These are phyloP conservation scores for Eupithecia inturbata DNA, from an alignment of 2,888 invertebrate genomes.

Conservation along the genomic window DNA sequence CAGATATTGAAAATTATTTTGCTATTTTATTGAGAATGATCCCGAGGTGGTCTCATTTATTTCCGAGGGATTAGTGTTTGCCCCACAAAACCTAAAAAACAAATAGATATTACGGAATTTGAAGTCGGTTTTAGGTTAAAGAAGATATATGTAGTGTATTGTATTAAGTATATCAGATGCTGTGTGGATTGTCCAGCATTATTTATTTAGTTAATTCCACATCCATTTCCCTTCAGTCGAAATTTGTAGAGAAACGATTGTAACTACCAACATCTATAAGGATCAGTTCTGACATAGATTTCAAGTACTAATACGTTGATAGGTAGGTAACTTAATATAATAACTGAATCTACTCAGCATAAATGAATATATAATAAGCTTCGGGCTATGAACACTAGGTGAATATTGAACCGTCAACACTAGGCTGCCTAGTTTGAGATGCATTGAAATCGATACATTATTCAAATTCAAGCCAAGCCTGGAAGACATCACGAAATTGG, in stretches of 20 bases:
- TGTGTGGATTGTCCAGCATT: too few species aligned
- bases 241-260: neutral
- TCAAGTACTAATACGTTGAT: neutral
- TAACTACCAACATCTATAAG: neutral
- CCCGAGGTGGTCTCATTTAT: too few species aligned
- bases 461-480: constrained; percentile 24
- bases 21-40: too few species aligned
- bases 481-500: constrained; percentile 2
- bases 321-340: neutral
- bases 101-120: too few species aligned
- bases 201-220: too few species aligned
- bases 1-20: too few species aligned
- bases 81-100: too few species aligned
- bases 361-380: neutral
- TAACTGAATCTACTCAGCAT: neutral
- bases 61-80: too few species aligned
- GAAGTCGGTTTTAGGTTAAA: too few species aligned
- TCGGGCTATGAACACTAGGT: constrained; percentile 11
- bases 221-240: too few species aligned
- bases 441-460: constrained; percentile 40
- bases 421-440: constrained; percentile 25
- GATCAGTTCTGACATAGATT: neutral
- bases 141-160: too few species aligned
- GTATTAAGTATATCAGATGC: too few species aligned
- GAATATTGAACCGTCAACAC: constrained; percentile 28